Evolutionary conservation across 2,797 vertebrate species (phyloP).

Genomic region (Sebastes kiyomatsui): DNA sequence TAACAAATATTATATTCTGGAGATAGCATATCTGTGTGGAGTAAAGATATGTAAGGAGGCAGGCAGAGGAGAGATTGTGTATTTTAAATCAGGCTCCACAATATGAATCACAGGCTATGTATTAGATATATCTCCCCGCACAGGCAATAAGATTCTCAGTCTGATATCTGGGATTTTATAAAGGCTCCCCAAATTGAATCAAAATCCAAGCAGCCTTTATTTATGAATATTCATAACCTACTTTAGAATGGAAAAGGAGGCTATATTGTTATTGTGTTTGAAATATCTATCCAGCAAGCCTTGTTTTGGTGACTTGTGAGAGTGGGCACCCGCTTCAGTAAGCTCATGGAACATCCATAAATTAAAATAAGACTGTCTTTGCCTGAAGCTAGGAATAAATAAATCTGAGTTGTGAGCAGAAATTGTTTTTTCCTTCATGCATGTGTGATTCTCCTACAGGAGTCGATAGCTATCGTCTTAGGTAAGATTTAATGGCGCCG

Average conservation of each 20-base stretch:
- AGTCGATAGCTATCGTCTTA: conserved; percentile 74
- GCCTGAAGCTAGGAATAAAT: conserved; percentile 83
- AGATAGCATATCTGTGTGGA: conserved; percentile 27
- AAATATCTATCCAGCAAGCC: conserved; percentile 60
- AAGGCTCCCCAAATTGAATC: conserved; percentile 66
- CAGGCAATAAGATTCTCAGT: conserved; percentile 51
- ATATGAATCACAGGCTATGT: conserved; percentile 47
- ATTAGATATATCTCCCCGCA: conserved; percentile 58
- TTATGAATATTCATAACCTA: conserved; percentile 78
- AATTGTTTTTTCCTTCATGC: conserved; percentile 78
- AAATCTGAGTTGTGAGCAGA: conserved; percentile 77
- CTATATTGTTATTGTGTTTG: conserved; percentile 69
- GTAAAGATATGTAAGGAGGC: conserved; percentile 34
- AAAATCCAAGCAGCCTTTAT: conserved; percentile 56
- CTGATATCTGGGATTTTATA: conserved; percentile 62
- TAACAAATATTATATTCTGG: conserved; percentile 8
- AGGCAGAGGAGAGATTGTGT: conserved; percentile 36
- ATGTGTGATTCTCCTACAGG: conserved; percentile 58
- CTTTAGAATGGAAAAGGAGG: conserved; percentile 67
- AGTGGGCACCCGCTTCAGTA: conserved; percentile 66
- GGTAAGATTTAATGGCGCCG: conserved; percentile 76
- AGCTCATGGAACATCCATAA: conserved; percentile 76
- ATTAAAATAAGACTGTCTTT: conserved; percentile 79
- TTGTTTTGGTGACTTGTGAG: conserved; percentile 67
- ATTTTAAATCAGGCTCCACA: conserved; percentile 50